Evolutionary conservation across 2,888 invertebrate genomes (phyloP).

Genomic region (Fragum sueziense): DNA sequence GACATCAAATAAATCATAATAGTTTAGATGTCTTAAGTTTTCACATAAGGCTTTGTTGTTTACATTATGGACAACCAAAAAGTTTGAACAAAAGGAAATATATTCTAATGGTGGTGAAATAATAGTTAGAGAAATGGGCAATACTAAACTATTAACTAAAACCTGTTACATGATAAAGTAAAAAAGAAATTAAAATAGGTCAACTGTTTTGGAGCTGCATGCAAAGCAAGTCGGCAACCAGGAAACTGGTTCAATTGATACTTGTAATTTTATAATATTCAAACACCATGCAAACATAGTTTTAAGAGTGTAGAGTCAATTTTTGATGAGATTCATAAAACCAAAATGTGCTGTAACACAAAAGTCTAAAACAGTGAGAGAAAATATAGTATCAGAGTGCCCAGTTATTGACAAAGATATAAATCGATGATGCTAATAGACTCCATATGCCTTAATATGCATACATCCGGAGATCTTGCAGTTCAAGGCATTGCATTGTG

Average conservation of each 20-base stretch:
- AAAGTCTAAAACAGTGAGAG: too few species aligned
- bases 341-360: neutral
- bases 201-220: constrained; percentile 49
- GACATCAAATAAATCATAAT: too few species aligned
- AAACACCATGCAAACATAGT: constrained; percentile 12
- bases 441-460: too few species aligned
- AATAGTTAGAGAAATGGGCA: constrained; percentile 6
- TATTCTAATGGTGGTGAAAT: neutral
- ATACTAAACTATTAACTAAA: neutral
- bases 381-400: too few species aligned
- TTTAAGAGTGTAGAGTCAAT: neutral
- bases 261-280: neutral
- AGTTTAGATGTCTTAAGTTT: too few species aligned
- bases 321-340: neutral
- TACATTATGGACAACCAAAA: neutral
- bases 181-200: neutral
- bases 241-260: neutral
- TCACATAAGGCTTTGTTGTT: neutral
- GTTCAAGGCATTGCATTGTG: too few species aligned
- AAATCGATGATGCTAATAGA: too few species aligned
- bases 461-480: too few species aligned
- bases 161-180: neutral
- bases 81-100: neutral
- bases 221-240: constrained; percentile 75
- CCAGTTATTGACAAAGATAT: too few species aligned